Evolutionary conservation across 2,113 vertebrate genomes (phyloP), one percentile per base, ranked within the genome.

Genomic region (Ceyx margarethae): DNA sequence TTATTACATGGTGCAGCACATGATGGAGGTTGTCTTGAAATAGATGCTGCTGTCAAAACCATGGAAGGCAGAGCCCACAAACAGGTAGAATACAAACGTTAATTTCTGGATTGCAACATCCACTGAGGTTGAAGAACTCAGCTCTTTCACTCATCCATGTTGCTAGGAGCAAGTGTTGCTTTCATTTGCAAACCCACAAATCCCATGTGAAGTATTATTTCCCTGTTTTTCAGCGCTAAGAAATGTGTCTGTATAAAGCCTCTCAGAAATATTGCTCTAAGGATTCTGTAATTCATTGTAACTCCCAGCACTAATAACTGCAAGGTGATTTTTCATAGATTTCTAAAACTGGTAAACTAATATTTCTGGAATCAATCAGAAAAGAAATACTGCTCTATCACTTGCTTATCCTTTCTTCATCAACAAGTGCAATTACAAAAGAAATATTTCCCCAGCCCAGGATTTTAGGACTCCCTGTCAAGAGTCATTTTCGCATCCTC

Each of bases 111-210:
- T 67, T 82, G 75, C 81, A 73, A 40, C 56, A 74, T 64, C 60
- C 85, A 67, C 71, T 18, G 51, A 69, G 86, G 60, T 68, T 53
- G 46, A 37, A 82, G 78, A 78, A 64, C 60, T 89, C 89, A 15
- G 51, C 23, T 81, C 89, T 78, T 85, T 80, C 45, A 69, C 29
- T 31, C 35, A 53, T 78, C 87, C 60, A 3, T 6, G 75, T 92
- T 91, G 87, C 87, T 92, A 86, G 61, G 71, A 87, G 89, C 79
- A 91, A 95, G 80, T 16, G 67, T 31, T 91, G 89, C 84, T 92
- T 94, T 93, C 89, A 84, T 94, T 95, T 88, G 67, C 81, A 93
- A 93, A 60, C 62, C 89, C 89, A 94, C 92, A 94, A 93, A 66
- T 89, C 92, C 89, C 76, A 73, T 20, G 76, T 80, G 91, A 56